These are phyloP conservation scores for Syngnathus typhle DNA, from an alignment of 2,113 vertebrate genomes.

Conservation along the genomic window DNA sequence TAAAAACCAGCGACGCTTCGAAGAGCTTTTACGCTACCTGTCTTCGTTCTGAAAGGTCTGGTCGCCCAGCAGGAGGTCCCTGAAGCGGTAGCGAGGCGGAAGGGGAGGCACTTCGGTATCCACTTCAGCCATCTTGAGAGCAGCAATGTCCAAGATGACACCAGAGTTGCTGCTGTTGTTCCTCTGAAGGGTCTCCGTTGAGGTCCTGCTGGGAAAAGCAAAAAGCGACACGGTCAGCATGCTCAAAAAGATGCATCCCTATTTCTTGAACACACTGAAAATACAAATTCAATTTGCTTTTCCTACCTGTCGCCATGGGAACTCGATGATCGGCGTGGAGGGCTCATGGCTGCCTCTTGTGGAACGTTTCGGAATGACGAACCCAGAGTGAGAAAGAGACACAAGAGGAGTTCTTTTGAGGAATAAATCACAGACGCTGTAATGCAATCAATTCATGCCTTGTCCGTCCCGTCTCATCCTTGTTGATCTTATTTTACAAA, in stretches of 20 bases:
- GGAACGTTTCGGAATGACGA: constrained; percentile 8
- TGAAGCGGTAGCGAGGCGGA: constrained; percentile 90
- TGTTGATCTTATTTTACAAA: constrained; percentile 5
- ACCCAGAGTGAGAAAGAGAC: neutral
- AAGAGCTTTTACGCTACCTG: constrained; percentile 72
- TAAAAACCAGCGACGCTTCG: neutral
- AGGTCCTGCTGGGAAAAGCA: constrained; percentile 60
- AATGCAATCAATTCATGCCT: constrained; percentile 2
- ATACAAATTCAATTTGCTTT: too few relatives aligned
- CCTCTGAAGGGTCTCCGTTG: constrained; percentile 67
- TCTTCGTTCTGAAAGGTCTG: constrained; percentile 89
- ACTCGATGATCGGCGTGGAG: constrained; percentile 56
- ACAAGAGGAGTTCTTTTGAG: constrained; percentile 12
- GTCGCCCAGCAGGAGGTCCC: constrained; percentile 92
- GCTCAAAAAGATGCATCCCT: neutral
- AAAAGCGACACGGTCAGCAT: neutral
- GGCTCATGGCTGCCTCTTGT: constrained; percentile 67
- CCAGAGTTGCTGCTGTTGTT: constrained; percentile 76
- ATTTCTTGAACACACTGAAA: too few relatives aligned
- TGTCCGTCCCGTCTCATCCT: neutral
- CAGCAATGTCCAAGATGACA: constrained; percentile 77
- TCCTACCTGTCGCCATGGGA: constrained; percentile 72
- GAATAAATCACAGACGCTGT: neutral
- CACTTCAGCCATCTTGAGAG: constrained; percentile 83
- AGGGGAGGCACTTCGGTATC: constrained; percentile 88